Evolutionary conservation across 2,888 invertebrate species (phyloP), one percentile per base, ranked within the genome.

Genomic region (Aphelenchoides bicaudatus): DNA sequence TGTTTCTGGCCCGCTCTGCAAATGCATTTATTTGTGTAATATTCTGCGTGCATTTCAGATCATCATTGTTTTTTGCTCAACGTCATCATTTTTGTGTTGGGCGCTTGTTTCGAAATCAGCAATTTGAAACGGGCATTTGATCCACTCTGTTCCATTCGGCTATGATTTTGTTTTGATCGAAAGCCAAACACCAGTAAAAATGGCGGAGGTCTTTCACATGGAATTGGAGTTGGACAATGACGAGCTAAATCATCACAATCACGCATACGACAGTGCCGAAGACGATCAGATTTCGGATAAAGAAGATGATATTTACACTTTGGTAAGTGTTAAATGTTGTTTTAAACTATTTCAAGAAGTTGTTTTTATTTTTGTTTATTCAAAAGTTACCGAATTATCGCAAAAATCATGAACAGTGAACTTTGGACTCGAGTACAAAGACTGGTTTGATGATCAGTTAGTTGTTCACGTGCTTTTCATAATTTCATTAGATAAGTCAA

Each of bases 81-180:
- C n/a, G 69, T 72, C n/a, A 54, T 68, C 16, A 67, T 62, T 16
- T 34, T 34, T 34, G 34, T 13, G 16, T 34, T 34, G 34, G 13
- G 34, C 34, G 34, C 13, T 16, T 16, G 34, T 34, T 34, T 34
- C 34, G 13, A 34, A 13, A 34, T 16, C 34, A 34, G 16, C 13
- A 34, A 34, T n/a, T n/a, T n/a, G n/a, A n/a, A n/a, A n/a, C n/a
- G n/a, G n/a, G n/a, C n/a, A n/a, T n/a, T n/a, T n/a, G 16, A 34
- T 16, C 13, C 16, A 13, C 34, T 13, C 34, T 34, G 34, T 16
- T 34, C 16, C 34, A 16, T 34, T 34, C 13, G 34, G 13, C 34
- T 34, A 13, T 16, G 30, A 1, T 1, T 27, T 47, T 47, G 19
- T 1, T 16, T 16, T 23, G 47, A 16, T 47, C 21, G 16, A 47